Evolutionary conservation across 2,113 vertebrate genomes (phyloP), one percentile per base, ranked within the genome.

Genomic region (Lophura nycthemera): DNA sequence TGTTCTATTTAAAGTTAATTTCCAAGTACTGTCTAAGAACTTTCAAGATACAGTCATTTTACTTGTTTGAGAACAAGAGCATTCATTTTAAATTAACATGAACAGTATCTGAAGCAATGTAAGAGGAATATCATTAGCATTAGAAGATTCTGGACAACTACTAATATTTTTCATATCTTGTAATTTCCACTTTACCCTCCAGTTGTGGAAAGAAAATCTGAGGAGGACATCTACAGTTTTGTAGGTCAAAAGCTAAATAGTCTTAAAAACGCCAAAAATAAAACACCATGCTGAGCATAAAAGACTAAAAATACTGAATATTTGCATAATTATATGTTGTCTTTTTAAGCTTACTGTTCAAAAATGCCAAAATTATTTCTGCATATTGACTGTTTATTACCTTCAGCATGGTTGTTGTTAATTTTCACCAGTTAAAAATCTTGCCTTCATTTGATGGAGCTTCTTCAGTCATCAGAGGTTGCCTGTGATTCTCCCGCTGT

Each of bases 351-450:
- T 24, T n/a, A 18, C 65, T 78, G 5, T 76, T 93, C 8, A 93
- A 89, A 93, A 30, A 67, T 13, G 6, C 4, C 76, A 84, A 54
- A 74, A 85, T 70, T 38, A 57, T 64, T 90, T 82, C 54, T 77
- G 21, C 60, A 72, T 56, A 65, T 57, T 90, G 42, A 75, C 15
- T 82, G 52, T 60, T 86, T 38, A 47, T 85, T 92, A 78, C 5
- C 47, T 84, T 89, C 19, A 27, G 14, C 14, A 1, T 14, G 48
- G 10, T 32, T 56, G 65, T 32, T 56, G 65, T 8, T 66, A 78
- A 77, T 90, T 96, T 93, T 82, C 34, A 76, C 8, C n/a, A 73
- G 6, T 30, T 48, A 89, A 78, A 93, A 91, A 88, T 45, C 29
- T 65, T 21, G 3, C 80, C 32, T 83, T 93, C 24, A 67, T 70